Evolutionary conservation across 1,140 invertebrate species (phyloP).

Genomic region (Neotoxoptera formosana): DNA sequence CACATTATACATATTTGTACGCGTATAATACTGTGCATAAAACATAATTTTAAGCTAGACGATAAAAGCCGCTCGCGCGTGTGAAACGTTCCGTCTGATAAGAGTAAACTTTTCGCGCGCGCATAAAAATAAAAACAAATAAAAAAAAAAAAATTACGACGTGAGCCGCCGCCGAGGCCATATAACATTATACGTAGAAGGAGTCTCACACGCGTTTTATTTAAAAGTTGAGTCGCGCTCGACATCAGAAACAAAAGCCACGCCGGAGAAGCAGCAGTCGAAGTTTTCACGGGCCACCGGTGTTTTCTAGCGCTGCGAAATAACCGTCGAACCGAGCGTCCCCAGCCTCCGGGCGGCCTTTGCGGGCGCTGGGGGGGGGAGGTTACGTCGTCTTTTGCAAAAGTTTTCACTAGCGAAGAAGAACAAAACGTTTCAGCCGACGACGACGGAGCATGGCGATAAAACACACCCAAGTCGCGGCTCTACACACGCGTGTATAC

Average conservation of each 20-base stretch:
- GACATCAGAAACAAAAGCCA: slow-evolving; percentile 28
- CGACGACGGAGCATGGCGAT: background rate
- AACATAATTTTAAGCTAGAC: background rate
- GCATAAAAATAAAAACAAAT: background rate
- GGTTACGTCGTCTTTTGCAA: background rate
- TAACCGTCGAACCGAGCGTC: background rate
- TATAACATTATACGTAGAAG: too few relatives aligned
- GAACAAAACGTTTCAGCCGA: slow-evolving; percentile 1
- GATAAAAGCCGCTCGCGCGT: background rate
- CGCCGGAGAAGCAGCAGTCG: background rate
- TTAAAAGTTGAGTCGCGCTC: background rate
- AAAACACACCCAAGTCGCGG: background rate
- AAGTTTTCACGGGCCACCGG: slow-evolving; percentile 30
- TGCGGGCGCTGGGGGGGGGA: too few relatives aligned
- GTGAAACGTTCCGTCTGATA: slow-evolving; percentile 17
- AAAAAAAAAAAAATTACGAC: background rate
- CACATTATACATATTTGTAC: background rate
- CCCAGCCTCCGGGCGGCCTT: background rate
- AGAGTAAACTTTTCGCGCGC: background rate
- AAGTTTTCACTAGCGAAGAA: background rate
- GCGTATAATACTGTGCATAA: background rate
- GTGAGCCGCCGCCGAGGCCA: background rate
- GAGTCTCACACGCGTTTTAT: background rate
- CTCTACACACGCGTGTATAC: background rate
- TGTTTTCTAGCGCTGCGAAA: background rate